A percentile compares a stretch with the other conserved stretches of the same genome.
These are phyloP conservation scores for Lysandra bellargus DNA, from an alignment of 2,888 invertebrate genomes.

Conservation along the genomic window DNA sequence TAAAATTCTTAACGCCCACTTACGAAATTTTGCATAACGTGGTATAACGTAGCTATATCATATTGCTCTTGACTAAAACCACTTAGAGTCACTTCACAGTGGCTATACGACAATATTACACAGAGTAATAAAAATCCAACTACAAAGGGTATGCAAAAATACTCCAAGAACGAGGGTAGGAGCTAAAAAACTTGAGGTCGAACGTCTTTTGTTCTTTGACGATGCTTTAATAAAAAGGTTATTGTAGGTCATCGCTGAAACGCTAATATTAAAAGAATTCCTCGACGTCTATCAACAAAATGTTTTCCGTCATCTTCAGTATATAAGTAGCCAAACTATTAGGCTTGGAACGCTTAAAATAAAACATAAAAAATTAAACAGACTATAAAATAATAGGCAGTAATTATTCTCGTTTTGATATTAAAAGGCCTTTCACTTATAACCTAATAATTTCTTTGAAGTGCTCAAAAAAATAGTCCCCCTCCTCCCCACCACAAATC, in stretches of 20 bases:
- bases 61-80: neutral
- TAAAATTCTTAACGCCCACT: neutral
- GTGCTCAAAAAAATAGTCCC: too few relatives aligned
- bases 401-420: too few relatives aligned
- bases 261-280: slow-evolving; percentile 3
- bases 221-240: slow-evolving; percentile 21
- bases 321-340: neutral
- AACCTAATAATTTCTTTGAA: too few relatives aligned
- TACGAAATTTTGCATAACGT: neutral
- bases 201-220: slow-evolving; percentile 21
- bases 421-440: too few relatives aligned
- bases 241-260: slow-evolving; percentile 1
- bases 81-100: neutral
- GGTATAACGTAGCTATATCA: neutral
- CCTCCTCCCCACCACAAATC: too few relatives aligned
- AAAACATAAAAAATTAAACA: neutral
- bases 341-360: neutral
- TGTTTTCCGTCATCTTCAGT: neutral
- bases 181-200: slow-evolving; percentile 17
- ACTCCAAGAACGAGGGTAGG: neutral
- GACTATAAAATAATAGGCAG: too few relatives aligned
- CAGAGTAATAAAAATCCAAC: neutral
- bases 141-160: slow-evolving; percentile 6
- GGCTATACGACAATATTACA: neutral
- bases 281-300: neutral